These are phyloP conservation scores for Novumbra hubbsi DNA, from an alignment of 2,797 vertebrate species.

Conservation along the genomic window DNA sequence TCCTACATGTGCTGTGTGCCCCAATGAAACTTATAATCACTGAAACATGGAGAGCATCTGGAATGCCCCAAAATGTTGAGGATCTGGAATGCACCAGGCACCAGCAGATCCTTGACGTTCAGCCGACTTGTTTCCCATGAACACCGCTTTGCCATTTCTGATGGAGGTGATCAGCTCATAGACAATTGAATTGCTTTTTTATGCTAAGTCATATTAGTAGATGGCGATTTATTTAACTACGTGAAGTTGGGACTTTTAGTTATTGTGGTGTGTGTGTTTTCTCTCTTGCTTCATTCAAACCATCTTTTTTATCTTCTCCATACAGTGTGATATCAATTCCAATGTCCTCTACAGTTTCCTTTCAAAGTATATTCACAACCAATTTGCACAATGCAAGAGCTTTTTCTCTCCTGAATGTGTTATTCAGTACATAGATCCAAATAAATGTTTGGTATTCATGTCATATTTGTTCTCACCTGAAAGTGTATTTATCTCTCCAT, in stretches of 20 bases:
- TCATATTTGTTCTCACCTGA: too few species aligned
- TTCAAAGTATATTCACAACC: background rate
- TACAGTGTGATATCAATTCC: slow-evolving; percentile 2
- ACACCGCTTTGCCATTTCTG: slow-evolving; percentile 68
- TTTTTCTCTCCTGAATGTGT: background rate
- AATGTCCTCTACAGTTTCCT: background rate
- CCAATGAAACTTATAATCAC: slow-evolving; percentile 43
- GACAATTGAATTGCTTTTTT: slow-evolving; percentile 84
- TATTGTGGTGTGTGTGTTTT: background rate
- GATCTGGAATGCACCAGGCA: slow-evolving; percentile 53
- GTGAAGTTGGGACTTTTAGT: slow-evolving; percentile 33
- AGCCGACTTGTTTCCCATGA: slow-evolving; percentile 47
- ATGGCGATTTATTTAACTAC: slow-evolving; percentile 80
- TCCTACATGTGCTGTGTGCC: slow-evolving; percentile 24
- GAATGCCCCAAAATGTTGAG: too few species aligned
- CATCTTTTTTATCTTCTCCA: slow-evolving; percentile 9
- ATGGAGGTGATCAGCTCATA: slow-evolving; percentile 79
- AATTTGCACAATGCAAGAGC: background rate
- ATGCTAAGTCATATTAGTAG: slow-evolving; percentile 75
- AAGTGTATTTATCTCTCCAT: background rate
- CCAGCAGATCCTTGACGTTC: slow-evolving; percentile 50
- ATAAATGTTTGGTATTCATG: too few species aligned
- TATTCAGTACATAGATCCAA: too few species aligned
- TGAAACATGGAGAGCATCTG: slow-evolving; percentile 18
- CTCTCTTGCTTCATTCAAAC: slow-evolving; percentile 1